Conservation (phyloP, 2,113 vertebrate species). For the Ammospiza caudacuta region DNA sequence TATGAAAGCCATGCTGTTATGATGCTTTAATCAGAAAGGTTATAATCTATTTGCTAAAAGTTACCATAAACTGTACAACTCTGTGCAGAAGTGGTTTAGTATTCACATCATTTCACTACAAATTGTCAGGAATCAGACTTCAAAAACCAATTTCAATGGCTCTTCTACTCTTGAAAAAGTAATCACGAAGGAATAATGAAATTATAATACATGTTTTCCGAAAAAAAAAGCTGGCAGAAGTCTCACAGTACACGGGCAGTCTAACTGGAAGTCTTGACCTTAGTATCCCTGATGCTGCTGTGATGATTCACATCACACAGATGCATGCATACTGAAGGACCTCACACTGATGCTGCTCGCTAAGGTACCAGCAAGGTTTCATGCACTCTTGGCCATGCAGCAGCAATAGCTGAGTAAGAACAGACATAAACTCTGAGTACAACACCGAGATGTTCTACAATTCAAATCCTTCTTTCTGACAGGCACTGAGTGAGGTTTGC, state of each 20-base stretch:
- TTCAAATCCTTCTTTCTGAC: background rate
- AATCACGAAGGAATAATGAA: background rate
- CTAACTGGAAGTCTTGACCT: background rate
- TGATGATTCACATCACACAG: background rate
- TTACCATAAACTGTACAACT: background rate
- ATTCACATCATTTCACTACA: background rate
- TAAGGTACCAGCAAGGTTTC: background rate
- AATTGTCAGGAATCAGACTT: background rate
- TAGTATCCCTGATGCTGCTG: background rate
- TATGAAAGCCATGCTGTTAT: background rate
- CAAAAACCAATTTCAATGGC: background rate
- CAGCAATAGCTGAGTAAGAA: background rate
- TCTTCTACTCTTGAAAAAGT: background rate
- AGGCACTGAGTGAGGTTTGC: background rate
- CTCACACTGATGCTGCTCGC: background rate
- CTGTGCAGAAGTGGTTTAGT: background rate
- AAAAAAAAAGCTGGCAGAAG: background rate
- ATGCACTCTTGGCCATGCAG: background rate
- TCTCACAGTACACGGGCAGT: background rate
- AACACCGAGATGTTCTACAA: background rate
- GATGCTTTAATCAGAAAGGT: background rate
- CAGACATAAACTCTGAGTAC: fast-evolving
- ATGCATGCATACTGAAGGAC: background rate
- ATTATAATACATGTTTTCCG: background rate
- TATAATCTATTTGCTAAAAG: background rate